Evolutionary conservation across 2,797 vertebrate species (phyloP), one percentile per base, ranked within the genome.

Genomic region (Spizella passerina): DNA sequence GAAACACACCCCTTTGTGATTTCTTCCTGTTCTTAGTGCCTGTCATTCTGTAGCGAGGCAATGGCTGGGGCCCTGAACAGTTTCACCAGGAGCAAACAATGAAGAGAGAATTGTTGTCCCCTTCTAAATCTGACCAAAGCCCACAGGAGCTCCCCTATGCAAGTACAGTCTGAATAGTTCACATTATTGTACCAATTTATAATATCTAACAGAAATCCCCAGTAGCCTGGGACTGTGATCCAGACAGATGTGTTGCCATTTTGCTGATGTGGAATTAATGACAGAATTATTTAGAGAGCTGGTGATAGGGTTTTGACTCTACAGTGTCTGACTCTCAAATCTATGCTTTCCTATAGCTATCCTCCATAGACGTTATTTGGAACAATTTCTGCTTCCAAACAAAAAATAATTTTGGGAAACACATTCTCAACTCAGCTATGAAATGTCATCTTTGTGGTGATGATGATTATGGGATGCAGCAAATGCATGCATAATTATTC

Each of bases 391-490:
- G 65, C 84, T 89, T 87, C 91, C 82, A 91, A 95, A 95, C 69
- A 94, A 86, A 94, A 95, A 89, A 87, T 93, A 96, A 89, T 96
- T 96, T 96, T 94, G 89, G 88, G 94, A 96, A 96, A 94, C 94
- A 89, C 52, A 88, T 86, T 96, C 86, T 94, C 94, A 95, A 64
- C 80, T 89, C 87, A 36, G 95, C 90, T 85, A 92, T 75, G 87
- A 97, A 96, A 96, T 94, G 87, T 94, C 96, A 94, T 94, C 86
- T 96, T 90, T 32, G 55, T 71, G 68, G 49, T 91, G 93, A 88
- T 76, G 90, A 91, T 96, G 95, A 96, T 98, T 96, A 96, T 95
- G 95, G 95, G 95, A 97, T 96, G 75, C 90, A 90, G 91, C 82
- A 85, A 92, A 92, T 78, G 94, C 96, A 95, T 96, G 86, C 94